Evolutionary conservation across 1,140 invertebrate genomes (phyloP), one percentile per base, ranked within the genome.

Genomic region (Heliconius eleuchia): DNA sequence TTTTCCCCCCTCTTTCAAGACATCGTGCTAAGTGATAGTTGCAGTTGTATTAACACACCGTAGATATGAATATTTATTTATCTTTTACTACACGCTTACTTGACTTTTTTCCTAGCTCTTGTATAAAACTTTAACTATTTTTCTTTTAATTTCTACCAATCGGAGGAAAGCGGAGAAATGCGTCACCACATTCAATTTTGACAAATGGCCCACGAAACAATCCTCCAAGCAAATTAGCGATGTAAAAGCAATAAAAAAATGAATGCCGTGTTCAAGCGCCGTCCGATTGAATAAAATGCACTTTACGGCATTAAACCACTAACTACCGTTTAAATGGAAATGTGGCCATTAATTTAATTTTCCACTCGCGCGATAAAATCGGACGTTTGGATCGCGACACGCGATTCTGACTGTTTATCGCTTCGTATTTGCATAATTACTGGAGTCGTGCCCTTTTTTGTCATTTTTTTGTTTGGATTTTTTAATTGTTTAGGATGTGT

Each of bases 271-370:
- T 71, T 74, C 50, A 71, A 79, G 74, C 73, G 55, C 42, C 18
- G 71, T 60, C 60, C 78, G 78, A 79, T 79, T 82, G 74, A 82
- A 82, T 72, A 79, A 82, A 84, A 80, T 74, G 77, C 75, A 80
- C 79, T 83, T 83, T 83, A 81, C 79, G 74, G 80, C 76, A 76
- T 77, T 76, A 79, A 80, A 77, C 82, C 76, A 79, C 72, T 77
- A 73, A 85, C 82, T 79, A 71, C 82, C 78, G 79, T 84, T 87
- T 88, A 88, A 91, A 89, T 88, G 85, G 84, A 85, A 90, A 89
- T 88, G 84, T 75, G 77, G 80, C 77, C 88, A 89, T 91, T 89
- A 88, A 89, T 89, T 89, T 86, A 85, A 91, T 91, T 91, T 87
- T 87, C 85, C 88, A 87, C 85, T 88, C 86, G 84, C 83, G 82